Percentiles rank a stretch among this genome's conserved stretches.
These are phyloP conservation scores for Nyctibius grandis DNA, from an alignment of 2,797 vertebrate species.

Conservation along the genomic window DNA sequence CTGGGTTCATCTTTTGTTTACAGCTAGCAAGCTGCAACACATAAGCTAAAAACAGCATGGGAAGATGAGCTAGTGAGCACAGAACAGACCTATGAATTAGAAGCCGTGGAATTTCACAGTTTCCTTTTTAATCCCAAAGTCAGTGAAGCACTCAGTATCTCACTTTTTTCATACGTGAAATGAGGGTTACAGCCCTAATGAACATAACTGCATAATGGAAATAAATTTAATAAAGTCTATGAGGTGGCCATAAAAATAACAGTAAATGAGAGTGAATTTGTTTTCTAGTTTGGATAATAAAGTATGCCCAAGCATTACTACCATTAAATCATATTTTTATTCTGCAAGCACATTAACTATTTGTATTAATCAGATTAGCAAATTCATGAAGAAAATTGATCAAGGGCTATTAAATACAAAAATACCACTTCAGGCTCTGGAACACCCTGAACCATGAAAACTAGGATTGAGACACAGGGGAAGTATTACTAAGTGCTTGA, in stretches of 20 bases:
- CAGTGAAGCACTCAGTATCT: neutral
- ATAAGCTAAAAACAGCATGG: neutral
- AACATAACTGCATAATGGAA: neutral
- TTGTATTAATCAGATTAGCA: neutral
- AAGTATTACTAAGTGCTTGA: neutral
- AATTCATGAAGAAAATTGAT: neutral
- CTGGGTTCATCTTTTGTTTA: neutral
- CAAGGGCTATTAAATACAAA: neutral
- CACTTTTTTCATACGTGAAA: neutral
- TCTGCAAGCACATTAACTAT: neutral
- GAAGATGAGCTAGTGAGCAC: neutral
- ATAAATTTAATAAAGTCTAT: neutral
- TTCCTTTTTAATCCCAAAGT: neutral
- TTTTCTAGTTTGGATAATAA: neutral
- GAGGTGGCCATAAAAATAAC: neutral
- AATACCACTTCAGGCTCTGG: neutral
- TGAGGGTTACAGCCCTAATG: neutral
- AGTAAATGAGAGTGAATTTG: neutral
- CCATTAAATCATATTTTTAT: neutral
- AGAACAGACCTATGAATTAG: neutral
- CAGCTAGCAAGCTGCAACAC: neutral
- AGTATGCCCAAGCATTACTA: neutral
- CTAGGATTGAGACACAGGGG: neutral
- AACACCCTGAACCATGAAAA: neutral
- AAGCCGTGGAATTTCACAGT: neutral